Base-by-base conservation (phyloP, 2,113 vertebrate species). In the Penelope pileata region DNA sequence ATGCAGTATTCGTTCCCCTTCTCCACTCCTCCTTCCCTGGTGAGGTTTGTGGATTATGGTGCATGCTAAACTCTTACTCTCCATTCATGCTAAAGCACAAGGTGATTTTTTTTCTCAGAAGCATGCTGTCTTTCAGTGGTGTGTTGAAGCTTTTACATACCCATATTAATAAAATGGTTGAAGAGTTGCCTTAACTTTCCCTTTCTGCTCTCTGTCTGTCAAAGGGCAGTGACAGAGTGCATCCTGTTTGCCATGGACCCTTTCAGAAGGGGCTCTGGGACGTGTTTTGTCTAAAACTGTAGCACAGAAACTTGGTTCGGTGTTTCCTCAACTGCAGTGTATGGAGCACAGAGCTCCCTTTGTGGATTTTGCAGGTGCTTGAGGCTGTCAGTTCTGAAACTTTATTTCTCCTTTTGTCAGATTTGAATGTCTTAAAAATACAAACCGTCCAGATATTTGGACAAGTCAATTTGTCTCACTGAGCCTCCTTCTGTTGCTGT, bases 401-500 rank as follows among this genome's bases (percentile, higher is more conserved):
- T 66, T 29, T 59, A 24, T 34, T 90, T 73, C 75, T 90, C 47
- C 79, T 30, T 6, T 3, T 84, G 56, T 90, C 0, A 1, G 59
- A 38, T 78, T 68, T 64, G 86, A 64, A 42, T 58, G 56, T 81
- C 51, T 56, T 48, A 47, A 72, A 91, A 60, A 75, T 45, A 26
- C 12, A 56, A 94, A 27, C 32, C 0, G 1, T 86, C 64, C 38
- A 16, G 32, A 58, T 63, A 77, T 53, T 50, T 64, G 76, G 29
- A 59, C 53, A 16, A 91, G 81, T 87, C 47, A 68, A 5, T 87
- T 78, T 93, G 59, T 86, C 76, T 43, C 73, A 75, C 54, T 45
- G 26, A 69, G 81, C 59, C 58, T 86, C 67, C 45, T 91, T 75
- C 75, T 90, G 92, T 95, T 54, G 36, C 73, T 78, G 87, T 94